Conservation (phyloP, 2,888 invertebrate species). For the Cryptophagus acutangulus region DNA sequence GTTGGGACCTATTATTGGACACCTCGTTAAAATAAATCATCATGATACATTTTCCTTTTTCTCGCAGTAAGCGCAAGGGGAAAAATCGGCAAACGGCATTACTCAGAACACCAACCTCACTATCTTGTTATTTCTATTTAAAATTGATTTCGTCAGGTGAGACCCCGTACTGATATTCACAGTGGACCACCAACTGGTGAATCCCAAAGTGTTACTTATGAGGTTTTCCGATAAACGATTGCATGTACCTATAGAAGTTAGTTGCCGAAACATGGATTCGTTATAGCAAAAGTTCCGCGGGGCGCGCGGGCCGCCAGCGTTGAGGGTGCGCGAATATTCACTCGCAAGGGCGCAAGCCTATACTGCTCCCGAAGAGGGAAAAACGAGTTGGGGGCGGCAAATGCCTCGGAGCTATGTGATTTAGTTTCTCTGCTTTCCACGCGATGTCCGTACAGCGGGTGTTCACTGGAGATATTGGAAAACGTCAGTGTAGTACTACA, state of each 20-base stretch:
- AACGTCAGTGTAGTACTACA: slow-evolving; percentile 34
- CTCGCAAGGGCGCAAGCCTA: slow-evolving; percentile 44
- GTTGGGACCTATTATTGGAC: slow-evolving; percentile 48
- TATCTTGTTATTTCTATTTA: slow-evolving; percentile 2
- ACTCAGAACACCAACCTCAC: too few species aligned
- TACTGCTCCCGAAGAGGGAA: slow-evolving; percentile 39
- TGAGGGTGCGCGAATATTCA: slow-evolving; percentile 39
- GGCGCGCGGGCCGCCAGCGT: slow-evolving; percentile 20
- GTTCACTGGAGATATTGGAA: slow-evolving; percentile 21
- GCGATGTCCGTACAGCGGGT: slow-evolving; percentile 38
- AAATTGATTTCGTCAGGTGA: slow-evolving; percentile 4
- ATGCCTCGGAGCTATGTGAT: slow-evolving; percentile 45
- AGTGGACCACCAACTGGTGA: slow-evolving; percentile 18
- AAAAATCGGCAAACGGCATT: slow-evolving; percentile 5
- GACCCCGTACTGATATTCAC: slow-evolving; percentile 18
- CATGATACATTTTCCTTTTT: slow-evolving; percentile 38
- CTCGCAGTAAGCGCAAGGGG: slow-evolving; percentile 6
- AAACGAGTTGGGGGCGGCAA: slow-evolving; percentile 43
- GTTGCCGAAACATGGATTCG: slow-evolving; percentile 32
- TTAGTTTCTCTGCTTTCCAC: slow-evolving; percentile 43
- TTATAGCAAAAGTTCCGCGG: slow-evolving; percentile 31
- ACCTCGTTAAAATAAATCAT: slow-evolving; percentile 47
- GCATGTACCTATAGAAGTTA: slow-evolving; percentile 28
- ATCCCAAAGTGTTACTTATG: slow-evolving; percentile 30
- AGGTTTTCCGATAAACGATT: slow-evolving; percentile 29